These are phyloP conservation scores for Calcarius lapponicus DNA, from an alignment of 2,797 vertebrate genomes.

Conservation along the genomic window DNA sequence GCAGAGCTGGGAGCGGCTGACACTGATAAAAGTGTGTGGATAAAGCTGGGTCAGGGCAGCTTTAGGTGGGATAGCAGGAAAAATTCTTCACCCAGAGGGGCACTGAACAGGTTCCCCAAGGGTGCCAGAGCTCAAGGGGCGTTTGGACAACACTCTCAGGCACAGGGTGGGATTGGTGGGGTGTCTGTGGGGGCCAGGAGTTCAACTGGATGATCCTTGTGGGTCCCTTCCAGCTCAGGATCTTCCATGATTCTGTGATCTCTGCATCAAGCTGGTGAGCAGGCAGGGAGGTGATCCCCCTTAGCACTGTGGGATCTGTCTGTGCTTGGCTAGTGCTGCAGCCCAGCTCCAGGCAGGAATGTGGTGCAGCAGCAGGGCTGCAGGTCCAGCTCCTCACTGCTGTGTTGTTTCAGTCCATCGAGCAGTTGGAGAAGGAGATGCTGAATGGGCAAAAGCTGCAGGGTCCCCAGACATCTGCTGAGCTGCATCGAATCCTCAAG, in stretches of 20 bases:
- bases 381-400: background rate
- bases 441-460: constrained; percentile 98
- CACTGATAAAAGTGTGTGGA: rapidly evolving
- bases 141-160: background rate
- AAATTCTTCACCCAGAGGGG: background rate
- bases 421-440: constrained; percentile 94
- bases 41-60: background rate
- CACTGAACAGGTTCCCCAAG: background rate
- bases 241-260: background rate
- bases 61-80: background rate
- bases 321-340: rapidly evolving
- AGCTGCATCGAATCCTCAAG: constrained; percentile 88
- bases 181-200: background rate
- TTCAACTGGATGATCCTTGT: background rate
- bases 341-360: background rate
- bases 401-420: constrained; percentile 82
- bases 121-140: background rate
- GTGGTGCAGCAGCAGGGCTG: background rate
- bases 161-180: background rate
- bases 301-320: background rate
- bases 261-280: background rate
- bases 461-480: constrained; percentile 89
- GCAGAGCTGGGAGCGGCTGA: background rate
- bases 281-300: background rate
- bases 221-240: background rate